These are phyloP conservation scores for Lytechinus variegatus DNA, from an alignment of 35 echinoderm and acorn worm species.

Conservation along the genomic window DNA sequence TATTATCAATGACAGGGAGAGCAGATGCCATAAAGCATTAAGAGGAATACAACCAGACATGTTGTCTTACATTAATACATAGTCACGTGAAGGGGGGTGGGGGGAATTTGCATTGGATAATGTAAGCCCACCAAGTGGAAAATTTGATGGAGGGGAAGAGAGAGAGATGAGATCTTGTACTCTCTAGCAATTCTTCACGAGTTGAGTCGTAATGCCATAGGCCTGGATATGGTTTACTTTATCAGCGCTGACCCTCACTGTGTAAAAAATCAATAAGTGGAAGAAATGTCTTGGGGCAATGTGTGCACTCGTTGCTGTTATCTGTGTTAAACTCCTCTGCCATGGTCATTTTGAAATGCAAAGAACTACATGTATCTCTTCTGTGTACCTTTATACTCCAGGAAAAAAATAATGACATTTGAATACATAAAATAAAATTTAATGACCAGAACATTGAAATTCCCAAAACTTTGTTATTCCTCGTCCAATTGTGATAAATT, in stretches of 20 bases:
- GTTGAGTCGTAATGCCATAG: neutral
- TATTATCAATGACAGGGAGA: neutral
- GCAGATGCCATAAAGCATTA: neutral
- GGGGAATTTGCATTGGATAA: too few relatives aligned
- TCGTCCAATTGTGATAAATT: too few relatives aligned
- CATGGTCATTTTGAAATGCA: neutral
- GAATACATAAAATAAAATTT: too few relatives aligned
- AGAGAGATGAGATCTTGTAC: neutral
- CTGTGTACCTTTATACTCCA: neutral
- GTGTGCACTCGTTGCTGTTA: neutral
- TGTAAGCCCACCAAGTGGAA: neutral
- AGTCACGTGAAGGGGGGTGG: too few relatives aligned
- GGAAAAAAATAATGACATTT: too few relatives aligned
- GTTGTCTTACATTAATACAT: neutral
- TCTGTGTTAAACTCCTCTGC: neutral
- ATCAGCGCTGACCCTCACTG: neutral
- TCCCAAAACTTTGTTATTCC: too few relatives aligned
- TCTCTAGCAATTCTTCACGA: neutral
- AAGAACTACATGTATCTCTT: neutral
- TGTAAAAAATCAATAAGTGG: constrained; percentile 1
- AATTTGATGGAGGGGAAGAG: neutral
- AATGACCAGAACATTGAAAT: too few relatives aligned
- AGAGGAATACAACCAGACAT: neutral
- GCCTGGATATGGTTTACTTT: neutral
- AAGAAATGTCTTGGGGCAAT: neutral